Conservation (phyloP, 2,888 invertebrate genomes). For the Drosophila anomalipes region DNA sequence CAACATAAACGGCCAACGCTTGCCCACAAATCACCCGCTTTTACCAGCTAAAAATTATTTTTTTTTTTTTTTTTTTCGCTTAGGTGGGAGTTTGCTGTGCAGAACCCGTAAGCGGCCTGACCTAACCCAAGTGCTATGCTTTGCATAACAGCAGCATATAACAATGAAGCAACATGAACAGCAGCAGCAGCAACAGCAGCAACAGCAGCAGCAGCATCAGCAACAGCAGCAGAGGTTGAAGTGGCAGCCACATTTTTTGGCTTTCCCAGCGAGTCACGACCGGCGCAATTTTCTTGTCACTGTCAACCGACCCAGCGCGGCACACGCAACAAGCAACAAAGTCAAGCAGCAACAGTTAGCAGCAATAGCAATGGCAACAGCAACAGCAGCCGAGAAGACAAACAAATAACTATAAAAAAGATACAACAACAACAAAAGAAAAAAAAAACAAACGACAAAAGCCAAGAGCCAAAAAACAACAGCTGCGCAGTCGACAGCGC, state of each 20-base stretch:
- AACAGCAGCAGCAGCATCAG: conserved; percentile 1
- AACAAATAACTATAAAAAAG: conserved; percentile 37
- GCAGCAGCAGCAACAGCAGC: conserved; percentile 10
- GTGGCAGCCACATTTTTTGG: conserved; percentile 47
- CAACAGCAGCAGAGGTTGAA: conserved; percentile 16
- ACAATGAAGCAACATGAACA: conserved; percentile 16
- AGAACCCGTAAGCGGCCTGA: conserved; percentile 49
- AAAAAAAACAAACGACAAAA: conserved; percentile 1
- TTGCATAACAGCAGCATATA: conserved; percentile 50
- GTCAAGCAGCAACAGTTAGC: conserved; percentile 38
- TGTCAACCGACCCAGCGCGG: conserved; percentile 59
- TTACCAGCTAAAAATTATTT: conserved; percentile 33
- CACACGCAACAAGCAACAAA: conserved; percentile 74
- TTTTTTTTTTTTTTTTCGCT: neutral
- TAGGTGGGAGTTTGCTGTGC: conserved; percentile 13
- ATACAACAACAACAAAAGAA: neutral
- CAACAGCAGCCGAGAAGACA: conserved; percentile 38
- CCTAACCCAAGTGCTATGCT: conserved; percentile 48
- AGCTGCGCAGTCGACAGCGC: conserved; percentile 28
- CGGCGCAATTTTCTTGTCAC: conserved; percentile 76
- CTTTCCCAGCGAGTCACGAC: conserved; percentile 77
- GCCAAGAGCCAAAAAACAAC: conserved; percentile 26
- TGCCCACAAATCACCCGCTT: conserved; percentile 57
- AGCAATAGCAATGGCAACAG: conserved; percentile 33
- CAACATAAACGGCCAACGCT: conserved; percentile 42